Conservation (phyloP, 2,113 vertebrate species). For the Tenebrosternarchus preto region DNA sequence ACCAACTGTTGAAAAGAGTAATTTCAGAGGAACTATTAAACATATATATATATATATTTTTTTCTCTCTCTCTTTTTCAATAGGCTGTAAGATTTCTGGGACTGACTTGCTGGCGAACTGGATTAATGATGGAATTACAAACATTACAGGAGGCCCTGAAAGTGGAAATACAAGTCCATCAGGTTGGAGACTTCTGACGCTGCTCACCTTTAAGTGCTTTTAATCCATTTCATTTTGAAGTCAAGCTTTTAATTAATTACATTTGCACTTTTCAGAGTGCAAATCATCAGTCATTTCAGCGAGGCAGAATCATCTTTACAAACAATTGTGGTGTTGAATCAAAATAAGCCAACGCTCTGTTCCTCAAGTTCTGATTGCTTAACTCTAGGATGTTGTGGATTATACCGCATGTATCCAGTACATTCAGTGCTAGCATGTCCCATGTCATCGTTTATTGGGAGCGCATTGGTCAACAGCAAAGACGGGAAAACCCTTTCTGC, state of each 20-base stretch:
- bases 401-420: neutral
- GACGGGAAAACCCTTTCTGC: neutral
- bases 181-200: conserved; percentile 75
- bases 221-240: neutral
- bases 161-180: conserved; percentile 99
- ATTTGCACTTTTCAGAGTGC: neutral
- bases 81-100: conserved; percentile 72
- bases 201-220: neutral
- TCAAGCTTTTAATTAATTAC: neutral
- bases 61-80: conserved; percentile 25
- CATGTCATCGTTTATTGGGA: neutral
- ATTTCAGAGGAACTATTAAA: too few relatives aligned
- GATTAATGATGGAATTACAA: conserved; percentile 96
- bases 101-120: conserved; percentile 73
- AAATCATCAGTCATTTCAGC: too few relatives aligned
- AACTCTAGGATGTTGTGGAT: neutral
- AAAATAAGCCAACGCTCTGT: too few relatives aligned
- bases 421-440: neutral
- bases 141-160: conserved; percentile 98
- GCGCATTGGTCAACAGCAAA: neutral
- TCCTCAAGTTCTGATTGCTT: too few relatives aligned
- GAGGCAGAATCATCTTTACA: neutral
- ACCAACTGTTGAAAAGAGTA: neutral
- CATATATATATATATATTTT: too few relatives aligned
- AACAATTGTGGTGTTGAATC: neutral